These are phyloP conservation scores for Alosa alosa DNA, from an alignment of 2,113 vertebrate species.

Conservation along the genomic window DNA sequence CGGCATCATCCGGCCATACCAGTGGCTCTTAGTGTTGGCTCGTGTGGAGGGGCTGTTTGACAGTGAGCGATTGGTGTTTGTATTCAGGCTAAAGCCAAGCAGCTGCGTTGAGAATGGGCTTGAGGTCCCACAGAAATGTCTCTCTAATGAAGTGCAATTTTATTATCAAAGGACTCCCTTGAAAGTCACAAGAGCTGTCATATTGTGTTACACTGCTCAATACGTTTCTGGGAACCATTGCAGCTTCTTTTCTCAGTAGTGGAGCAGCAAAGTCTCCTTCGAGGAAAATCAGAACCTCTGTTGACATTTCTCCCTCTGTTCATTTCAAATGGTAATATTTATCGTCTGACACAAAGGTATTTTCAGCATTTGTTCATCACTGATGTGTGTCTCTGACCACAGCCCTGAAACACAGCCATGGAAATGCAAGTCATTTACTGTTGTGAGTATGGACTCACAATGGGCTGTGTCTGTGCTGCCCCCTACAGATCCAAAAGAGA, in stretches of 20 bases:
- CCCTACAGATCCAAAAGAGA: slow-evolving; percentile 84
- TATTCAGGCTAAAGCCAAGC: neutral
- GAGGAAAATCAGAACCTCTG: neutral
- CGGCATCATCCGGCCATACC: neutral
- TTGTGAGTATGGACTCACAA: neutral
- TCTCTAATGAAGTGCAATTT: neutral
- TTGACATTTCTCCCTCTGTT: neutral
- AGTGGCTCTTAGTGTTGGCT: neutral
- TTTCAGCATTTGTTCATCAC: neutral
- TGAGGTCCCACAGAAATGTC: neutral
- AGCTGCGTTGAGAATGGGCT: neutral
- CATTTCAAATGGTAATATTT: neutral
- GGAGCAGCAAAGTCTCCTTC: neutral
- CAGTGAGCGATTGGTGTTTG: neutral
- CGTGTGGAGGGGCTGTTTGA: neutral
- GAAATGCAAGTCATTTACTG: neutral
- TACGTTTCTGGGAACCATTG: neutral
- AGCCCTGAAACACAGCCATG: neutral
- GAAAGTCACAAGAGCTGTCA: neutral
- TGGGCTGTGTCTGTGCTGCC: neutral
- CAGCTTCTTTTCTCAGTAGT: neutral
- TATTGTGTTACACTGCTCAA: neutral
- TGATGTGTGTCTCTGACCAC: neutral
- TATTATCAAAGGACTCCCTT: neutral
- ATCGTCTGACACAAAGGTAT: neutral